phyloP scores from a whole-genome alignment of 1,140 invertebrate species.

The Camponotus floridanus region DNA sequence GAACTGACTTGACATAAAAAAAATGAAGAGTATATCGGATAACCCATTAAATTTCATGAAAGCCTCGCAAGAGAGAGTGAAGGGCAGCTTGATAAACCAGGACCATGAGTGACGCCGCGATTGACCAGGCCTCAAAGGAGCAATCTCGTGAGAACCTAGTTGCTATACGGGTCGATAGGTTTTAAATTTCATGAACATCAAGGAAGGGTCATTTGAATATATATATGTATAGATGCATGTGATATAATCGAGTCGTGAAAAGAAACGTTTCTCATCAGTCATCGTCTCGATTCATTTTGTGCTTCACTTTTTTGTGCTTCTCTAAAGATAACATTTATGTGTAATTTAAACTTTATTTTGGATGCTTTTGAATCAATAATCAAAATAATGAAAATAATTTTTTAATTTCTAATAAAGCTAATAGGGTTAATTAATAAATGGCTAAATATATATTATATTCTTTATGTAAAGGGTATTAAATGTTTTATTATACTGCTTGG shows the following conservation, averaged over 20 bases:
- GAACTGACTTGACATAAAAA: slow-evolving; percentile 54
- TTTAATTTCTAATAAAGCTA: neutral
- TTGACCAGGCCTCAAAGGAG: slow-evolving; percentile 72
- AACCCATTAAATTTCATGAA: slow-evolving; percentile 72
- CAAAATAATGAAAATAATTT: neutral
- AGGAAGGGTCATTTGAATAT: slow-evolving; percentile 64
- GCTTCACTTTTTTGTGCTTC: neutral
- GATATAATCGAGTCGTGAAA: slow-evolving; percentile 40
- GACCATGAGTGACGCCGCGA: slow-evolving; percentile 57
- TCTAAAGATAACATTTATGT: neutral
- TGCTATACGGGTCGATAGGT: slow-evolving; percentile 45
- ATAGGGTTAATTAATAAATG: neutral
- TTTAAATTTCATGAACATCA: slow-evolving; percentile 68
- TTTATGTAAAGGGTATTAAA: neutral
- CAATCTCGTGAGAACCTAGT: slow-evolving; percentile 66
- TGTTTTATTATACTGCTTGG: neutral
- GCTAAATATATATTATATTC: neutral
- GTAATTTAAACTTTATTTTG: slow-evolving; percentile 13
- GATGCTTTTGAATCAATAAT: neutral
- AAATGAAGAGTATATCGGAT: slow-evolving; percentile 50
- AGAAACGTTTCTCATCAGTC: slow-evolving; percentile 57
- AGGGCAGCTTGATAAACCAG: slow-evolving; percentile 66
- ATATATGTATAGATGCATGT: slow-evolving; percentile 29
- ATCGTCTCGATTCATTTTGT: slow-evolving; percentile 3
- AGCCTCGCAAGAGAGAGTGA: slow-evolving; percentile 40